phyloP scores from a whole-genome alignment of 2,888 invertebrate genomes.

The Phorcus lineatus region DNA sequence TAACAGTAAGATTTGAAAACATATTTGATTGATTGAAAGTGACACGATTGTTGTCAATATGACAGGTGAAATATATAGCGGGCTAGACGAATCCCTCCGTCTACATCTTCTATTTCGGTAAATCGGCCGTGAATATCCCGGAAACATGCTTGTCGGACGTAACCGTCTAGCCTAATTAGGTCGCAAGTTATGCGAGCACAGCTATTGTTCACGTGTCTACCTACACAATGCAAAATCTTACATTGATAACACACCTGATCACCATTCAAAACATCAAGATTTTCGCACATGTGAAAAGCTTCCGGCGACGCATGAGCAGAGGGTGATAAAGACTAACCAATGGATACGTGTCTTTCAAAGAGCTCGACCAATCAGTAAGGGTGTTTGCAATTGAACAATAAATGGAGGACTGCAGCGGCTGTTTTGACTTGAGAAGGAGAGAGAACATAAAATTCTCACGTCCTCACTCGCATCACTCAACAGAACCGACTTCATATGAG shows the following conservation, averaged over 20 bases:
- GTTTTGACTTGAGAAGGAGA: constrained; percentile 24
- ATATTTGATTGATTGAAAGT: too few relatives aligned
- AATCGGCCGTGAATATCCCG: not conserved
- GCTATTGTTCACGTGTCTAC: constrained; percentile 14
- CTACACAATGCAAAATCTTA: constrained; percentile 9
- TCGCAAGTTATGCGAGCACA: not conserved
- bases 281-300: constrained; percentile 7
- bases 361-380: constrained; percentile 35
- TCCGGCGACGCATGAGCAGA: constrained; percentile 14
- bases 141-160: not conserved
- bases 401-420: constrained; percentile 22
- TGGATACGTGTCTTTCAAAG: constrained; percentile 32
- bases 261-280: constrained; percentile 12
- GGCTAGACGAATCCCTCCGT: not conserved
- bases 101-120: not conserved
- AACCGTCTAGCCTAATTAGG: constrained; percentile 15
- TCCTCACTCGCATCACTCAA: constrained; percentile 11
- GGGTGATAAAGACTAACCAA: constrained; percentile 28
- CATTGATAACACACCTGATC: not conserved
- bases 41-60: too few relatives aligned
- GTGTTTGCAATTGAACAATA: constrained; percentile 25
- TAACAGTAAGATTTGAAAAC: too few relatives aligned
- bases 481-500: not conserved
- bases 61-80: too few relatives aligned
- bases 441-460: constrained; percentile 18